Percentiles rank a stretch among this genome's conserved stretches.
These are phyloP conservation scores for Tetheella fluctuosa DNA, from an alignment of 2,888 invertebrate genomes.

Conservation along the genomic window DNA sequence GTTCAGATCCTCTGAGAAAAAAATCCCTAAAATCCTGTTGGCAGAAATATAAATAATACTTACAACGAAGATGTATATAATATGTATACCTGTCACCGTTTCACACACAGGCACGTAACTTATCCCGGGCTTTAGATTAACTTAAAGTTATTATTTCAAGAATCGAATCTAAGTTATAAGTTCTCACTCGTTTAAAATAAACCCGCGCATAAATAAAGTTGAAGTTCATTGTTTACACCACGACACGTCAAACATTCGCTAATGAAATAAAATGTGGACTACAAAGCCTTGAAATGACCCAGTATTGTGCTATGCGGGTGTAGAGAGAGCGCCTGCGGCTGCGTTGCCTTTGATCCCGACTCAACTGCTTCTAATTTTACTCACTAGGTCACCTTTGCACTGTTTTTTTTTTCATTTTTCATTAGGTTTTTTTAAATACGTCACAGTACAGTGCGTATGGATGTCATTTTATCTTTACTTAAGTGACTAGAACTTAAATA, in stretches of 20 bases:
- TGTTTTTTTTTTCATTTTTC: slow-evolving; percentile 23
- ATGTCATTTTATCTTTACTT: not conserved
- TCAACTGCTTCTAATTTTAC: slow-evolving; percentile 45
- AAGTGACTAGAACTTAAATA: not conserved
- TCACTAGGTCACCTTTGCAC: slow-evolving; percentile 44
- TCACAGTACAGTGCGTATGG: not conserved
- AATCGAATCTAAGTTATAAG: not conserved
- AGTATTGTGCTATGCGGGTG: slow-evolving; percentile 27
- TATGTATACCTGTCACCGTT: no score
- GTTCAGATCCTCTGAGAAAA: no score
- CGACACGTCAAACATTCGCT: slow-evolving; percentile 24
- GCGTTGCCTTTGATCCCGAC: slow-evolving; percentile 37
- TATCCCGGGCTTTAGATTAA: no score
- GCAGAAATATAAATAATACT: no score
- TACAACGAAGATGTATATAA: no score
- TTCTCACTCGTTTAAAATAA: not conserved
- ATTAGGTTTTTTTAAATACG: slow-evolving; percentile 9
- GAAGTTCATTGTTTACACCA: not conserved
- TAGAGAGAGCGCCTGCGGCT: slow-evolving; percentile 24
- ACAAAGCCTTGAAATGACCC: slow-evolving; percentile 25
- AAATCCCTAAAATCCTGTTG: no score
- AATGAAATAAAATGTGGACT: slow-evolving; percentile 39
- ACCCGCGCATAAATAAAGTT: not conserved
- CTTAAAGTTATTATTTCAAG: no score
- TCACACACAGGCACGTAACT: no score